These are phyloP conservation scores for Acromyrmex charruanus DNA, from an alignment of 1,140 invertebrate genomes.

Conservation along the genomic window DNA sequence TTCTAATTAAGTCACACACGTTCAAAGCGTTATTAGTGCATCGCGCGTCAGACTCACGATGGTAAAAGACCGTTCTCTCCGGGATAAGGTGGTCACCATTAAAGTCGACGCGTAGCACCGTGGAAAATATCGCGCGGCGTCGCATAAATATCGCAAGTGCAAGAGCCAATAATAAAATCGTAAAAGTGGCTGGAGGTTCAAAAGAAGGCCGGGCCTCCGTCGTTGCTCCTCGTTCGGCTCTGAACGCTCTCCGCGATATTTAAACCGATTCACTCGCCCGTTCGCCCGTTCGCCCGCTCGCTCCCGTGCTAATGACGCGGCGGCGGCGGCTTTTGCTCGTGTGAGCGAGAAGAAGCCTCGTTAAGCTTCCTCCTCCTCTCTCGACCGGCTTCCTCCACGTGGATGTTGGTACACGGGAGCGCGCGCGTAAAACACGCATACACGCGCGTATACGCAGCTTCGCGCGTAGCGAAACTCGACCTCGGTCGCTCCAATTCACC, in stretches of 20 bases:
- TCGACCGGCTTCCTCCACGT: constrained; percentile 15
- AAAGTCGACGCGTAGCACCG: constrained; percentile 74
- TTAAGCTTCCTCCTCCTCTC: constrained; percentile 76
- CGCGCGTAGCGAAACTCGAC: constrained; percentile 65
- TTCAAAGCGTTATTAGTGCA: constrained; percentile 71
- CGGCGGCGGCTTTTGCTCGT: constrained; percentile 70
- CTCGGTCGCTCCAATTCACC: constrained; percentile 83
- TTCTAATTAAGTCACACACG: constrained; percentile 73
- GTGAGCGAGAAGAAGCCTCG: constrained; percentile 71
- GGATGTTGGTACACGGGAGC: constrained; percentile 46
- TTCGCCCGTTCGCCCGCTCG: constrained; percentile 63
- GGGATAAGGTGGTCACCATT: constrained; percentile 67
- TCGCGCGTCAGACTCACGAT: constrained; percentile 25
- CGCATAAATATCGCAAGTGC: constrained; percentile 77
- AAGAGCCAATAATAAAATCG: constrained; percentile 80
- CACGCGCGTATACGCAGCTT: background rate
- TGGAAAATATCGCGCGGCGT: constrained; percentile 76
- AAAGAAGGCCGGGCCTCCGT: constrained; percentile 66
- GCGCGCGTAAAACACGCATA: constrained; percentile 30
- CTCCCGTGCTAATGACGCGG: constrained; percentile 78
- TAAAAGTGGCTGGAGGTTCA: constrained; percentile 76
- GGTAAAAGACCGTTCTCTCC: constrained; percentile 36
- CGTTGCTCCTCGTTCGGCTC: constrained; percentile 47
- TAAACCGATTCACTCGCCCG: constrained; percentile 71
- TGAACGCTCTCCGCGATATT: constrained; percentile 78